Evolutionary conservation across 1,140 invertebrate species (phyloP).

Genomic region (Lucilia sericata): DNA sequence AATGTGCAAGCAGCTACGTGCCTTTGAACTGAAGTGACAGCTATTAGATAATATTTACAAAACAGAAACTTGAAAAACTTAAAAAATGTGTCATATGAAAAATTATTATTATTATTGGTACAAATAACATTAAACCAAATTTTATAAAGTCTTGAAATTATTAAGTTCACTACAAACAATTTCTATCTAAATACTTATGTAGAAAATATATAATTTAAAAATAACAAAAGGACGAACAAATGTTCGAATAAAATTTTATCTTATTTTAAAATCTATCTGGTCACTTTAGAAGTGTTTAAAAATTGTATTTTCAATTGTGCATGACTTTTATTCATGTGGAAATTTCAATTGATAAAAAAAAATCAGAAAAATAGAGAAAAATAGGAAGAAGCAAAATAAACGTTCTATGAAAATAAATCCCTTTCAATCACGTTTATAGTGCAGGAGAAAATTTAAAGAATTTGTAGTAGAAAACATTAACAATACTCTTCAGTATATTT

Average conservation of each 20-base stretch:
- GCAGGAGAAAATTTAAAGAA: constrained; percentile 13
- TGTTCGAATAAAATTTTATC: not conserved
- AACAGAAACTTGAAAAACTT: no score
- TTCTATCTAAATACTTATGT: no score
- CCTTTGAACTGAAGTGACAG: no score
- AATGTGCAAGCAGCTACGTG: no score
- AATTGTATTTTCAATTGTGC: constrained; percentile 27
- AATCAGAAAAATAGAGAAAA: not conserved
- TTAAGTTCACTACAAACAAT: no score
- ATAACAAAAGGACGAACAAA: no score
- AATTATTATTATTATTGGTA: no score
- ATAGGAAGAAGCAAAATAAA: not conserved
- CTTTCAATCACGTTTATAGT: constrained; percentile 37
- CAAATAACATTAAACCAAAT: no score
- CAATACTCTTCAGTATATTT: constrained; percentile 19
- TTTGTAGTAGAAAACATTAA: constrained; percentile 26
- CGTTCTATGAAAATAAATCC: constrained; percentile 38
- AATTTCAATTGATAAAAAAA: constrained; percentile 23
- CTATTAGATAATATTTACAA: no score
- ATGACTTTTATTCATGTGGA: constrained; percentile 38
- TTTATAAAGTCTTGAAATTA: no score
- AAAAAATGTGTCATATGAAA: no score
- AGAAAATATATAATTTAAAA: no score
- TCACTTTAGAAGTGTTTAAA: not conserved
- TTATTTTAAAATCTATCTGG: not conserved